phyloP scores from a whole-genome alignment of 1,140 invertebrate species.

The Diorhabda elongata region DNA sequence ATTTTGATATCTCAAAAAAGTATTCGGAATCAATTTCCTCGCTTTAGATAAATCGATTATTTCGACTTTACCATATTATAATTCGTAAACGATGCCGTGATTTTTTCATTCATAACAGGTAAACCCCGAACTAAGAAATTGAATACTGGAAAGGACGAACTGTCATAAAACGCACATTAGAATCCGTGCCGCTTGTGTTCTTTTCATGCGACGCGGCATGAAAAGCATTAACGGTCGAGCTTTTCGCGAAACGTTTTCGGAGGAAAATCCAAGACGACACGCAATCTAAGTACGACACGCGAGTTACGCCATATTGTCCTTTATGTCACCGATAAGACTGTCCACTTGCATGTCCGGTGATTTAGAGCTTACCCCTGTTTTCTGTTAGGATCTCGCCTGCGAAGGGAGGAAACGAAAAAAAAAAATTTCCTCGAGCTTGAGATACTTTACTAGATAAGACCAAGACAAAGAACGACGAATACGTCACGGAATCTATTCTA shows the following conservation, averaged over 20 bases:
- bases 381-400: slow-evolving; percentile 28
- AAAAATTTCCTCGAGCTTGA: not conserved
- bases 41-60: too few species aligned
- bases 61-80: too few species aligned
- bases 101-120: too few species aligned
- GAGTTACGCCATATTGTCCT: slow-evolving; percentile 44
- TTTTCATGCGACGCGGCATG: slow-evolving; percentile 19
- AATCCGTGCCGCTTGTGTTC: not conserved
- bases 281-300: slow-evolving; percentile 43
- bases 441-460: not conserved
- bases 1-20: too few species aligned
- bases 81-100: too few species aligned
- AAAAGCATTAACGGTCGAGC: slow-evolving; percentile 29
- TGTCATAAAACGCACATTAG: slow-evolving; percentile 20
- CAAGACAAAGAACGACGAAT: not conserved
- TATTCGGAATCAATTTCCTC: too few species aligned
- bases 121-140: not conserved
- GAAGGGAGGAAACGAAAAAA: not conserved
- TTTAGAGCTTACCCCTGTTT: slow-evolving; percentile 31
- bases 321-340: slow-evolving; percentile 44
- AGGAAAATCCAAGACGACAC: slow-evolving; percentile 31
- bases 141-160: slow-evolving; percentile 7
- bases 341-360: slow-evolving; percentile 40
- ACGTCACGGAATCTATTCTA: not conserved
- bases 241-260: slow-evolving; percentile 17